A percentile compares a stretch with the other conserved stretches of the same genome.
These are phyloP conservation scores for Gonatopus flavifemur DNA, from an alignment of 1,140 invertebrate genomes.

Conservation along the genomic window DNA sequence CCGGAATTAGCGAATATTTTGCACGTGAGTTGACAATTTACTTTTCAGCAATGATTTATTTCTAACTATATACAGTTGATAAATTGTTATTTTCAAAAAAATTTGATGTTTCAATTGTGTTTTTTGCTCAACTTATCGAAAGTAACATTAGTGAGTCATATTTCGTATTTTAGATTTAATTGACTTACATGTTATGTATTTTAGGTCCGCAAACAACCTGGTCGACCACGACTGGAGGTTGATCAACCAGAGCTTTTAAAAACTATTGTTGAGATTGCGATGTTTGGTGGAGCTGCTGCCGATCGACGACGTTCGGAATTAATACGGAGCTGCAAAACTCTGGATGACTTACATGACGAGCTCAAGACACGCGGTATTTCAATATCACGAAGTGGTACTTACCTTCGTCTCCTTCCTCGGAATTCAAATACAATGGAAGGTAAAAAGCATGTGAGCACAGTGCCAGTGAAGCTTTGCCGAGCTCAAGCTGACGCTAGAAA, in stretches of 20 bases:
- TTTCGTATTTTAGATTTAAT: background rate
- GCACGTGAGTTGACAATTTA: background rate
- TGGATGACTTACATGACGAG: conserved; percentile 8
- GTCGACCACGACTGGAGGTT: background rate
- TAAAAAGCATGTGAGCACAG: conserved; percentile 12
- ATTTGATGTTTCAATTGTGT: background rate
- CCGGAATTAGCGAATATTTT: too few relatives aligned
- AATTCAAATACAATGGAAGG: conserved; percentile 4
- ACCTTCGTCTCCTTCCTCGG: conserved; percentile 10
- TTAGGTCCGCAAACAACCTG: background rate
- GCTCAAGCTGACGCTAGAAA: conserved; percentile 6
- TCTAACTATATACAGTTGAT: too few relatives aligned
- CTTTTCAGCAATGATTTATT: background rate
- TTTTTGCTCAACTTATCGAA: background rate
- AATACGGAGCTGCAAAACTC: conserved; percentile 11
- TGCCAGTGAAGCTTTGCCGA: conserved; percentile 13
- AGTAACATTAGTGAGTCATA: background rate
- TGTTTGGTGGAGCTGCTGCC: conserved; percentile 9
- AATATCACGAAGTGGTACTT: conserved; percentile 6
- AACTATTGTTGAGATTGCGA: conserved; percentile 5
- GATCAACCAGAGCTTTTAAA: conserved; percentile 6
- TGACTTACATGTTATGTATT: background rate
- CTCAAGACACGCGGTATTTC: background rate
- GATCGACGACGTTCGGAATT: conserved; percentile 2
- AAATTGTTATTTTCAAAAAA: too few relatives aligned